phyloP scores from a whole-genome alignment of 2,888 invertebrate species.

The Callosobruchus maculatus region DNA sequence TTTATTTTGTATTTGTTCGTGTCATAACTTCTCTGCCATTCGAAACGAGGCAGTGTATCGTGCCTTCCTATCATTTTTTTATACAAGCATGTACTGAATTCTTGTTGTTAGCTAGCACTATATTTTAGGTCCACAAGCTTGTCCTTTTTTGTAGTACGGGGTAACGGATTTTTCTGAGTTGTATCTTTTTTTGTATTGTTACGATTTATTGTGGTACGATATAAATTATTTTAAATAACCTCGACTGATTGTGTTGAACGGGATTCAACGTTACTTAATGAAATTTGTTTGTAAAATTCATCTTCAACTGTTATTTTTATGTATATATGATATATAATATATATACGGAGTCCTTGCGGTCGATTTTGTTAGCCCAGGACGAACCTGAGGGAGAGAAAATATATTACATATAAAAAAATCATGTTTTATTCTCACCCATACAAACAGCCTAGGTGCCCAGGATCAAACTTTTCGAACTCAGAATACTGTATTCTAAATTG shows the following conservation, averaged over 20 bases:
- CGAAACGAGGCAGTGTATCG: conserved; percentile 44
- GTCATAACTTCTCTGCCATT: conserved; percentile 47
- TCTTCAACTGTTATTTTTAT: conserved; percentile 36
- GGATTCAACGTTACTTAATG: conserved; percentile 30
- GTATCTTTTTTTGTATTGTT: conserved; percentile 23
- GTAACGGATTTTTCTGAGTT: conserved; percentile 31
- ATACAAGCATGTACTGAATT: conserved; percentile 42
- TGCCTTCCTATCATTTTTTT: conserved; percentile 47
- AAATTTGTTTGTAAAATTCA: conserved; percentile 32
- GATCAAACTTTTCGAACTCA: too few species aligned
- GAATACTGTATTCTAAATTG: too few species aligned
- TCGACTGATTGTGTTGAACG: conserved; percentile 34
- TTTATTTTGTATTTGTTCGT: conserved; percentile 31
- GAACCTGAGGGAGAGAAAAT: conserved; percentile 50
- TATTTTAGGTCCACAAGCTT: conserved; percentile 8
- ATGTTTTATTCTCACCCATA: too few species aligned
- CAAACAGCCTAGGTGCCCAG: too few species aligned
- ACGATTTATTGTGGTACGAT: conserved; percentile 17
- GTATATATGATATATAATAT: conserved; percentile 31
- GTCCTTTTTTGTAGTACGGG: conserved; percentile 22
- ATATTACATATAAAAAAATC: conserved; percentile 33
- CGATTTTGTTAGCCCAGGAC: conserved; percentile 50
- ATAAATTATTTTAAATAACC: conserved; percentile 15
- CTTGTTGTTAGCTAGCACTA: conserved; percentile 14
- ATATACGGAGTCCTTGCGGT: conserved; percentile 45